These are phyloP conservation scores for Drosophila crucigera DNA, from an alignment of 2,888 invertebrate species.

Conservation along the genomic window DNA sequence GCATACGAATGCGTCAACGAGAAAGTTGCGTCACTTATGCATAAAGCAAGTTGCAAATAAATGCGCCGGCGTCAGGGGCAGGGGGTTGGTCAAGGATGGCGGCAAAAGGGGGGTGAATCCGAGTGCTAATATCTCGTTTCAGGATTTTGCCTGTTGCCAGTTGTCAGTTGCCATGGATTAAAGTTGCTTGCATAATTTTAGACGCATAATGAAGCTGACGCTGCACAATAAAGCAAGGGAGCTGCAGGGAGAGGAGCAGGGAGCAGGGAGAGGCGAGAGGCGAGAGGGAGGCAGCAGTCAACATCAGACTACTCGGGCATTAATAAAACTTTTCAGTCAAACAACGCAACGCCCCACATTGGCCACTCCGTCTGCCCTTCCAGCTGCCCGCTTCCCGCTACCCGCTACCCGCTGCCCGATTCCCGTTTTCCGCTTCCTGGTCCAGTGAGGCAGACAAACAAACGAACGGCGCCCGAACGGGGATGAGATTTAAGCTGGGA, in stretches of 20 bases:
- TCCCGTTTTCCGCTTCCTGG: background rate
- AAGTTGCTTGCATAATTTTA: slow-evolving; percentile 75
- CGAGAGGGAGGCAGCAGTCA: slow-evolving; percentile 22
- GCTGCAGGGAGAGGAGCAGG: background rate
- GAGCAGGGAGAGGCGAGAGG: background rate
- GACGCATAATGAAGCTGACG: slow-evolving; percentile 68
- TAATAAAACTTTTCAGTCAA: slow-evolving; percentile 57
- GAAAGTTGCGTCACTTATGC: slow-evolving; percentile 73
- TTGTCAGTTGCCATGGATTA: slow-evolving; percentile 62
- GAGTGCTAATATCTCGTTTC: slow-evolving; percentile 58
- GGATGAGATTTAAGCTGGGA: slow-evolving; percentile 43
- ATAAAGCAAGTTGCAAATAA: slow-evolving; percentile 65
- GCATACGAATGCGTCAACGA: slow-evolving; percentile 15
- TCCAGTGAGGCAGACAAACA: slow-evolving; percentile 7
- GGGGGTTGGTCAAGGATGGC: background rate
- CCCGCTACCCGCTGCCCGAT: background rate
- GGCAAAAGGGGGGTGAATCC: slow-evolving; percentile 7
- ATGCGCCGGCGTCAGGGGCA: background rate
- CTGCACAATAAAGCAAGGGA: slow-evolving; percentile 31
- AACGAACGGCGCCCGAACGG: slow-evolving; percentile 9
- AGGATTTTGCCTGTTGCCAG: slow-evolving; percentile 35
- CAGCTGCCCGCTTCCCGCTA: background rate
- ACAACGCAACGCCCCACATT: slow-evolving; percentile 10
- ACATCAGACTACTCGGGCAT: slow-evolving; percentile 41
- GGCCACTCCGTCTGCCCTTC: background rate